These are phyloP conservation scores for Rattus norvegicus DNA, from an alignment of 2,113 vertebrate genomes.

Conservation along the genomic window GRCr8 NC_086036.1:40938501-40939000, in stretches of 20 bases:
- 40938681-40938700: neutral
- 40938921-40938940: conserved; percentile 37
- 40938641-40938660: neutral
- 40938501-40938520: neutral
- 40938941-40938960: conserved; percentile 7
- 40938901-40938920: conserved; percentile 45
- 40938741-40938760: neutral
- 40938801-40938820: conserved; percentile 33
- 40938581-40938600: neutral
- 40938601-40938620: neutral
- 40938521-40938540: neutral
- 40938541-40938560: neutral
- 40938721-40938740: neutral
- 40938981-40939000: neutral
- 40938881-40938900: conserved; percentile 63
- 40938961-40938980: conserved; percentile 12
- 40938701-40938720: conserved; percentile 34
- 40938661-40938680: neutral
- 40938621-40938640: neutral
- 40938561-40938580: neutral
- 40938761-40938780: conserved; percentile 14
- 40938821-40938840: conserved; percentile 67
- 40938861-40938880: conserved; percentile 69
- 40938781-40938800: conserved; percentile 23
- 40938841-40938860: conserved; percentile 57